Base-by-base conservation (phyloP, 1,140 invertebrate genomes). In the Heliconius melpomene region DNA sequence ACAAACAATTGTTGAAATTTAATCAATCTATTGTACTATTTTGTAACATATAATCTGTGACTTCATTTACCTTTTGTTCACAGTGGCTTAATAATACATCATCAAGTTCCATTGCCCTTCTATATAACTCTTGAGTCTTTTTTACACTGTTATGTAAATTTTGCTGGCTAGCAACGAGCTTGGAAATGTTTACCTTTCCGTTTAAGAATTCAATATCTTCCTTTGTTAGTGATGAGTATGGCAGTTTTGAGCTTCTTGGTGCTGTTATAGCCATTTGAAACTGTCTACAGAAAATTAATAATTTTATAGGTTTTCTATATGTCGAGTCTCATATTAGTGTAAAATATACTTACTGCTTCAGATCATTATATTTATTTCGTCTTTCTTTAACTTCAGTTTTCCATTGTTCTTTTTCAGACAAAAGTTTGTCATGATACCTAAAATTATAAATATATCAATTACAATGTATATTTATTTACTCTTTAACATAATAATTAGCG, bases 181-280 rank as follows among this genome's bases (percentile, higher is more conserved):
- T 89, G 26, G 88, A 83, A 81, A 91, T 82, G 72, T 92, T 92
- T 8, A 90, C 85, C 85, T 93, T 93, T 54, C 76, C 88, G 82
- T 93, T 93, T 8, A 94, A 81, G 78, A 93, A 94, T 82, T 92
- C 90, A 38, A 94, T 93, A 75, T 94, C 91, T 83, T 93, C 93
- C 83, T 89, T 89, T 82, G 89, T 84, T 72, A 94, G 80, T 79
- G 86, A 86, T 38, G 90, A 83, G 79, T 92, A 93, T 36, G 87
- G 89, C 77, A 93, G 86, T 76, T 83, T 89, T 73, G 90, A 86
- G 84, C 83, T 86, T 74, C 83, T 90, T 7, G 88, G 77, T 72
- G 89, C 75, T 77, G 90, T 91, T 40, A 71, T 74, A 78, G 88
- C 84, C 74, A 93, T 87, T 82, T 93, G 86, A 78, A 87, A 90